Percentiles rank a stretch among this genome's conserved stretches.
phyloP scores from a whole-genome alignment of 1,140 invertebrate genomes.

The Delia radicum region DNA sequence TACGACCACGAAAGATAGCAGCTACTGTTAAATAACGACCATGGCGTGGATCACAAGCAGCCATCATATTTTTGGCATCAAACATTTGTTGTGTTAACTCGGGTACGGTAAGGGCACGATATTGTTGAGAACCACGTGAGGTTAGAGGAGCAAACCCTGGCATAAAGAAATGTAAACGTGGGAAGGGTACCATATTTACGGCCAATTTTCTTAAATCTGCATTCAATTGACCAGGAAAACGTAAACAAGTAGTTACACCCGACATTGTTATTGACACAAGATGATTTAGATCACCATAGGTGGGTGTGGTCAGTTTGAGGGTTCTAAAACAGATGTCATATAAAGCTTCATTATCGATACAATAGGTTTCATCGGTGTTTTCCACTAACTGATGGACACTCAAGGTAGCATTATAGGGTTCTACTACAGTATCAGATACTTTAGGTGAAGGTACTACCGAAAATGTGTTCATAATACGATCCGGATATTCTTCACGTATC shows the following conservation, averaged over 20 bases:
- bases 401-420: slow-evolving; percentile 79
- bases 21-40: no score
- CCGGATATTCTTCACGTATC: slow-evolving; percentile 86
- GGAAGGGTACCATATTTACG: slow-evolving; percentile 93
- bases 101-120: no score
- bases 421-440: slow-evolving; percentile 76
- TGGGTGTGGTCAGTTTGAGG: slow-evolving; percentile 82
- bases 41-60: no score
- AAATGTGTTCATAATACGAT: slow-evolving; percentile 91
- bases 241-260: no score
- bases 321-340: slow-evolving; percentile 92
- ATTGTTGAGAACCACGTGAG: slow-evolving; percentile 80
- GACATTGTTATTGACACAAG: slow-evolving; percentile 74
- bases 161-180: no score
- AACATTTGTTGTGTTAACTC: no score
- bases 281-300: slow-evolving; percentile 84
- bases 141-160: slow-evolving; percentile 92
- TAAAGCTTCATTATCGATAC: no score
- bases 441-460: slow-evolving; percentile 90
- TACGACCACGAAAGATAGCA: no score
- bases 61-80: no score
- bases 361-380: no score
- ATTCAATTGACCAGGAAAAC: no score
- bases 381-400: no score
- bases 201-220: slow-evolving; percentile 82